Evolutionary conservation across 2,113 vertebrate species (phyloP).

Genomic region (Mirounga angustirostris): DNA sequence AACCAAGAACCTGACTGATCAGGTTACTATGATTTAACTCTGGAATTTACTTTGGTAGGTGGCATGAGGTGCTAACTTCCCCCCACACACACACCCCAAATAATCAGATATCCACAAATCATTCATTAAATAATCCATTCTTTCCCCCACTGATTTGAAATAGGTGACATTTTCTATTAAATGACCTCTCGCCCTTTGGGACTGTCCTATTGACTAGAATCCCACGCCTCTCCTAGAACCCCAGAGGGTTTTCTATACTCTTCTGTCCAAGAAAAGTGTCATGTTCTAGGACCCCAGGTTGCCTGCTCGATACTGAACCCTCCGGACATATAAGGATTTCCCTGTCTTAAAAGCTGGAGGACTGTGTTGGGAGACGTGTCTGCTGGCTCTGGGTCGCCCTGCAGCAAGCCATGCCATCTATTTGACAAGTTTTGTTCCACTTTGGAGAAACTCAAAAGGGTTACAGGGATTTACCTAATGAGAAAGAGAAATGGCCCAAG

Average conservation of each 20-base stretch:
- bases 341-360: background rate
- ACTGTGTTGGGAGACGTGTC: background rate
- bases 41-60: slow-evolving; percentile 41
- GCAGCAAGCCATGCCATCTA: background rate
- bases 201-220: slow-evolving; percentile 39
- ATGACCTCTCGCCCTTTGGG: background rate
- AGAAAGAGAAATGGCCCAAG: background rate
- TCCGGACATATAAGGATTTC: background rate
- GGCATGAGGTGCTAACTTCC: background rate
- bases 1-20: slow-evolving; percentile 23
- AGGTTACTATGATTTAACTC: background rate
- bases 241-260: background rate
- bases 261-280: slow-evolving; percentile 15
- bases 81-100: background rate
- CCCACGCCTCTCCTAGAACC: background rate
- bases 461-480: background rate
- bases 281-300: slow-evolving; percentile 35
- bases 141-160: slow-evolving; percentile 32
- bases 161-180: background rate
- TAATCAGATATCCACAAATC: slow-evolving; percentile 34
- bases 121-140: slow-evolving; percentile 41
- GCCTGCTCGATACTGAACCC: background rate
- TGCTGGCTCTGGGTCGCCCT: background rate
- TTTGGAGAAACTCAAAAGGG: slow-evolving; percentile 12
- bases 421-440: background rate